Conservation (phyloP, 2,797 vertebrate genomes). For the Anniella stebbinsi region DNA sequence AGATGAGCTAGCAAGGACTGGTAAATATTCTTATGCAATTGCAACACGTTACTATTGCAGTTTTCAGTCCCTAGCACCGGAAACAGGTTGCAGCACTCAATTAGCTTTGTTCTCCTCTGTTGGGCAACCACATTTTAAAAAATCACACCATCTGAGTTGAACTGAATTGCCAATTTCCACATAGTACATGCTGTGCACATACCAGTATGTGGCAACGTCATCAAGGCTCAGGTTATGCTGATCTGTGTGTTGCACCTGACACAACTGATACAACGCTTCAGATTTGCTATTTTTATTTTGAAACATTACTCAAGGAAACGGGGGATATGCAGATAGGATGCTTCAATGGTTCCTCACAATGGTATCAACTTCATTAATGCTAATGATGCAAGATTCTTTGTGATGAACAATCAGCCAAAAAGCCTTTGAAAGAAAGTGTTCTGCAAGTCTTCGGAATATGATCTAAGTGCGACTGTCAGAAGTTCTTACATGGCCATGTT, state of each 20-base stretch:
- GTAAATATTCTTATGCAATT: not conserved
- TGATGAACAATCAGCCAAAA: not conserved
- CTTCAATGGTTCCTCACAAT: conserved; percentile 2
- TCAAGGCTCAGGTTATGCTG: not conserved
- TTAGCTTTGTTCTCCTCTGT: not conserved
- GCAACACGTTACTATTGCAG: not conserved
- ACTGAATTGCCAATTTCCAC: not conserved
- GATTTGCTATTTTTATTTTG: not conserved
- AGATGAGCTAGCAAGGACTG: not conserved
- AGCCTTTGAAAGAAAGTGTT: not conserved
- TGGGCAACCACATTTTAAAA: too few species aligned
- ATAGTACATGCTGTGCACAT: not conserved
- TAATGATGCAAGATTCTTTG: not conserved
- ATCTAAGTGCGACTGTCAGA: not conserved
- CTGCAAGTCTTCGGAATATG: conserved; percentile 9
- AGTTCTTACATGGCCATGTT: not conserved
- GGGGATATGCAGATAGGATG: not conserved
- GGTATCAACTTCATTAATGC: conserved; percentile 3
- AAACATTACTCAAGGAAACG: not conserved
- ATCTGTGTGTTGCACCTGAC: not conserved
- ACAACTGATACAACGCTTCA: not conserved
- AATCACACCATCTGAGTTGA: not conserved
- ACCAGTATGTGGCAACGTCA: not conserved
- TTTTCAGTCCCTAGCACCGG: not conserved
- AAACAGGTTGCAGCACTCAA: not conserved